Base-by-base conservation (phyloP, 2,888 invertebrate species). In the Calameuta pallipes region DNA sequence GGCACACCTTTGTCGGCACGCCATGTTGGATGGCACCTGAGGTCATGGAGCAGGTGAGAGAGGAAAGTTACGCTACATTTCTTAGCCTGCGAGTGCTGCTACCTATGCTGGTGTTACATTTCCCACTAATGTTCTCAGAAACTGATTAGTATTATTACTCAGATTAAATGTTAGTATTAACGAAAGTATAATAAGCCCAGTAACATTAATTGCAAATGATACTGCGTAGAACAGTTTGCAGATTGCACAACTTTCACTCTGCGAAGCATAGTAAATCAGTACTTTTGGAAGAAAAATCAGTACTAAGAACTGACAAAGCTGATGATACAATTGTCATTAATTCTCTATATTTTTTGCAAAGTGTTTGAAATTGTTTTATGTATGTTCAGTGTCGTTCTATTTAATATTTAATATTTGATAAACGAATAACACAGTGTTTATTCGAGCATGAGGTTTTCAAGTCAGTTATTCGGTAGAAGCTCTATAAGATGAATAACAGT, bases 1-100 rank as follows among this genome's bases (percentile, higher is more conserved):
- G 99, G 70, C 98, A 99, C 91, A 99, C 99, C 0, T 99, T 99
- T 92, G 99, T 99, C 1, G 99, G 99, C 15, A 99, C 99, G 0
- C 99, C 99, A 0, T 99, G 99, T 90, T 99, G 99, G 99, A 99
- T 99, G 99, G 99, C 99, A 3, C 99, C 99, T 1, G 99, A 99
- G 93, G 99, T 99, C 83, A 99, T 99, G 99, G 98, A 98, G 92
- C 98, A 98, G 94, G 96, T 96, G 92, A 92, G 92, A 90, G 88
- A 90, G 89, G 90, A 91, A 91, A 91, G 91, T 91, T 91, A 89
- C 89, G 90, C 86, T 91, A 89, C 90, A 89, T 87, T 89, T 91
- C 91, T 90, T 90, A 89, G 90, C 89, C 87, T 90, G 90, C 88
- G 85, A 86, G 82, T 89, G 88, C 86, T 87, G 81, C 87, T 86